These are phyloP conservation scores for Campylomormyrus numenius DNA, from an alignment of 2,113 vertebrate species.

Conservation along the genomic window DNA sequence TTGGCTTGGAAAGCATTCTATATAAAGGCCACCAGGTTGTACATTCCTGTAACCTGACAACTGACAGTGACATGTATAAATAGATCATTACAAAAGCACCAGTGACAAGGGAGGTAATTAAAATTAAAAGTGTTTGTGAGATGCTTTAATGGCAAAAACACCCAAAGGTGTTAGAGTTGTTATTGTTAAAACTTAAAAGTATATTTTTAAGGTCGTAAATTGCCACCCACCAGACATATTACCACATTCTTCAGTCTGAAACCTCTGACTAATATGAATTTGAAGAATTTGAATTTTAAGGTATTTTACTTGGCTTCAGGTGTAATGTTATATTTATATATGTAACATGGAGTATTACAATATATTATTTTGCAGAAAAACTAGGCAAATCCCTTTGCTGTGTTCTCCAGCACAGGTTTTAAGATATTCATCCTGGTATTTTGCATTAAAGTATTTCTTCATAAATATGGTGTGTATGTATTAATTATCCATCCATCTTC, in stretches of 20 bases:
- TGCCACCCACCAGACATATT: background rate
- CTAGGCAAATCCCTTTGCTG: no score
- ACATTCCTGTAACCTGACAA: background rate
- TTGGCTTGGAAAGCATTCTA: background rate
- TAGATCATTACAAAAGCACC: background rate
- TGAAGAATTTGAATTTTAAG: background rate
- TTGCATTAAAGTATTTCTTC: no score
- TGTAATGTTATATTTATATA: background rate
- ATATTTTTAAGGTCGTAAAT: background rate
- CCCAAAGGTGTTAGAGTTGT: background rate
- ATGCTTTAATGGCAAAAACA: background rate
- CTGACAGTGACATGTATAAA: background rate
- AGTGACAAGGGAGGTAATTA: background rate
- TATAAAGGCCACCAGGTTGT: background rate
- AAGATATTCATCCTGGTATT: no score
- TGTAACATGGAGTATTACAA: background rate
- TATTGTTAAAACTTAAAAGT: background rate
- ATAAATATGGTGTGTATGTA: no score
- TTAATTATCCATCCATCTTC: no score
- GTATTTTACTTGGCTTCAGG: background rate
- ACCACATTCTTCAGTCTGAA: background rate
- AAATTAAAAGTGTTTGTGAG: background rate
- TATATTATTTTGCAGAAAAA: no score
- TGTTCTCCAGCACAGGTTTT: no score
- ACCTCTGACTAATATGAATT: background rate